A percentile compares a stretch with the other conserved stretches of the same genome.
Conservation (phyloP, 2,888 invertebrate species). For the Temnothorax rugatulus region DNA sequence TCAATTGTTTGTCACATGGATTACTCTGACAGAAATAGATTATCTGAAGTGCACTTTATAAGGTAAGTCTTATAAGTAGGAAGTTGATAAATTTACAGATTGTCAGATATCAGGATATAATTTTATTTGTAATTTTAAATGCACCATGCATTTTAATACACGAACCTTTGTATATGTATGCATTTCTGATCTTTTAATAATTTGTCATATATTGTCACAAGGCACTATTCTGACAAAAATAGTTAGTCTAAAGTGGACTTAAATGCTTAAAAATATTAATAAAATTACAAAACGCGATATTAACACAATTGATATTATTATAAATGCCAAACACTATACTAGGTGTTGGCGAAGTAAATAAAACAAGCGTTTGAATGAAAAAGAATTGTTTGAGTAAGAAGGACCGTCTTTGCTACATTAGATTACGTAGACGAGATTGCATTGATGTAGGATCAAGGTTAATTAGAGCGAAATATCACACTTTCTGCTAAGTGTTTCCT, state of each 20-base stretch:
- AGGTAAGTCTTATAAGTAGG: not conserved
- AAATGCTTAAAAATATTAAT: not conserved
- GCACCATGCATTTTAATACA: not conserved
- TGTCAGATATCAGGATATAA: not conserved
- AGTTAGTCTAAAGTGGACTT: not conserved
- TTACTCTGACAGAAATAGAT: not conserved
- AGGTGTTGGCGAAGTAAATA: not conserved
- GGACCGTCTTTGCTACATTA: not conserved
- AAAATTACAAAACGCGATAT: not conserved
- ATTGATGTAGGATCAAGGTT: conserved; percentile 3
- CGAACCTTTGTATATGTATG: not conserved
- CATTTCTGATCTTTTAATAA: not conserved
- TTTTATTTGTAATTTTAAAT: not conserved
- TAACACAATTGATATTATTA: not conserved
- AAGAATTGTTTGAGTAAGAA: not conserved
- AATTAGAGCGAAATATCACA: conserved; percentile 9
- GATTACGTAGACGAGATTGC: not conserved
- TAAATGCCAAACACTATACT: not conserved
- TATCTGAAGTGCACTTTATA: not conserved
- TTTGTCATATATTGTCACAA: not conserved
- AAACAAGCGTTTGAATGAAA: not conserved
- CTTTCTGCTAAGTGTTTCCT: not conserved
- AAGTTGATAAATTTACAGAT: not conserved
- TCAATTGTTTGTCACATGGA: not conserved
- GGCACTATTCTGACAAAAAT: not conserved